Evolutionary conservation across 2,888 invertebrate species (phyloP).

Genomic region (Bhutanitis thaidina): DNA sequence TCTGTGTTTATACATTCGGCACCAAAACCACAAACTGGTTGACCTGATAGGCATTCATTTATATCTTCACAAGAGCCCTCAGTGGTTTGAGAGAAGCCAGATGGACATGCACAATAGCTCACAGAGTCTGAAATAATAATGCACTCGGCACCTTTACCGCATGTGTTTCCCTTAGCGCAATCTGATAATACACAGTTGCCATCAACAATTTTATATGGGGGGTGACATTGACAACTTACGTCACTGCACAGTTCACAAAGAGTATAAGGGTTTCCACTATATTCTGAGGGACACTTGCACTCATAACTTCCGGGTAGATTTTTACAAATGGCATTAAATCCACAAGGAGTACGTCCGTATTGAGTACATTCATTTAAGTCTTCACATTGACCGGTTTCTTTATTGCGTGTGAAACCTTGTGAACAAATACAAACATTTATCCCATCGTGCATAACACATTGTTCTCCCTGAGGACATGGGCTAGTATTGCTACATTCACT

Average conservation of each 20-base stretch:
- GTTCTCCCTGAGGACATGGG: slow-evolving; percentile 91
- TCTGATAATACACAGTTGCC: slow-evolving; percentile 92
- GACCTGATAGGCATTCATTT: slow-evolving; percentile 89
- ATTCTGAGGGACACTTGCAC: slow-evolving; percentile 93
- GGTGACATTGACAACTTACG: slow-evolving; percentile 91
- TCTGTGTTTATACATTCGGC: slow-evolving; percentile 90
- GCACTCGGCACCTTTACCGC: slow-evolving; percentile 93
- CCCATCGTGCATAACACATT: slow-evolving; percentile 89
- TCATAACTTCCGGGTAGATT: slow-evolving; percentile 96
- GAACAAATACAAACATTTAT: slow-evolving; percentile 93
- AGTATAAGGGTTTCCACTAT: slow-evolving; percentile 93
- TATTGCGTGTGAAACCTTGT: slow-evolving; percentile 90
- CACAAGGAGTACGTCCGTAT: slow-evolving; percentile 89
- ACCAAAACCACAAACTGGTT: slow-evolving; percentile 90
- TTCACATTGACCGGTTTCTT: slow-evolving; percentile 86
- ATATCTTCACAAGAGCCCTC: slow-evolving; percentile 93
- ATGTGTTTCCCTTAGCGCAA: slow-evolving; percentile 89
- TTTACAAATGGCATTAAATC: slow-evolving; percentile 93
- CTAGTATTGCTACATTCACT: slow-evolving; percentile 86
- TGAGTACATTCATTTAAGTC: slow-evolving; percentile 93
- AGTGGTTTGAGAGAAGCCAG: slow-evolving; percentile 87
- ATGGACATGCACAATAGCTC: slow-evolving; percentile 95
- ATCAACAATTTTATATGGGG: slow-evolving; percentile 90
- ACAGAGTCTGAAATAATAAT: slow-evolving; percentile 93
- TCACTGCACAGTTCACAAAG: slow-evolving; percentile 92